Evolutionary conservation across 2,888 invertebrate genomes (phyloP).

Genomic region (Coecobrya sp.): DNA sequence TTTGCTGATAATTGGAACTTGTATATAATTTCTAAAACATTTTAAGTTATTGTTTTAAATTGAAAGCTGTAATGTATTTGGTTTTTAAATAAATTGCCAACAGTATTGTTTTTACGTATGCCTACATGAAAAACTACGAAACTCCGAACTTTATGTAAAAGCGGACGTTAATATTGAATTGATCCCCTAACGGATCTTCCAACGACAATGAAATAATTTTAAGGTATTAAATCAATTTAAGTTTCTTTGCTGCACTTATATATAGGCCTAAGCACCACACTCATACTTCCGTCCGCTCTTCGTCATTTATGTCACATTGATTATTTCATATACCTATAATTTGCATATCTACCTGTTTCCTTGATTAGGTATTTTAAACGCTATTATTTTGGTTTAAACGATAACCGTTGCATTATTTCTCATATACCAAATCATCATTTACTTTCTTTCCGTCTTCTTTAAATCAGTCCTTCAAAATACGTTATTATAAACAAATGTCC

Average conservation of each 20-base stretch:
- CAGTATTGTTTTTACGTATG: conserved; percentile 9
- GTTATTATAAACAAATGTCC: background rate
- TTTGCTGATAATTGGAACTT: background rate
- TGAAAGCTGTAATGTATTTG: conserved; percentile 22
- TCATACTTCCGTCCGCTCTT: background rate
- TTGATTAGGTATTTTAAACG: background rate
- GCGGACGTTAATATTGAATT: conserved; percentile 26
- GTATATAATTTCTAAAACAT: conserved; percentile 2
- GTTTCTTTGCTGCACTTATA: too few relatives aligned
- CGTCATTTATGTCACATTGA: background rate
- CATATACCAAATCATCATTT: conserved; percentile 34
- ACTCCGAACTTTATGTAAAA: background rate
- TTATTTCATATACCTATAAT: background rate
- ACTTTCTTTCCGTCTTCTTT: conserved; percentile 44
- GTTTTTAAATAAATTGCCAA: background rate
- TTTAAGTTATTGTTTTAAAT: conserved; percentile 6
- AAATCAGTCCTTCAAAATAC: conserved; percentile 35
- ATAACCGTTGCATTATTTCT: conserved; percentile 41
- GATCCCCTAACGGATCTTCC: background rate
- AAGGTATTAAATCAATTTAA: conserved; percentile 13
- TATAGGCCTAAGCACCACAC: conserved; percentile 12
- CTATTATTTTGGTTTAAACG: background rate
- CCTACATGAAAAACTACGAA: background rate
- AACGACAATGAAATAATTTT: background rate
- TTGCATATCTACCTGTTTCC: conserved; percentile 20